Evolutionary conservation across 2,888 invertebrate genomes (phyloP), one percentile per base, ranked within the genome.

Genomic region (Athalia circularis): DNA sequence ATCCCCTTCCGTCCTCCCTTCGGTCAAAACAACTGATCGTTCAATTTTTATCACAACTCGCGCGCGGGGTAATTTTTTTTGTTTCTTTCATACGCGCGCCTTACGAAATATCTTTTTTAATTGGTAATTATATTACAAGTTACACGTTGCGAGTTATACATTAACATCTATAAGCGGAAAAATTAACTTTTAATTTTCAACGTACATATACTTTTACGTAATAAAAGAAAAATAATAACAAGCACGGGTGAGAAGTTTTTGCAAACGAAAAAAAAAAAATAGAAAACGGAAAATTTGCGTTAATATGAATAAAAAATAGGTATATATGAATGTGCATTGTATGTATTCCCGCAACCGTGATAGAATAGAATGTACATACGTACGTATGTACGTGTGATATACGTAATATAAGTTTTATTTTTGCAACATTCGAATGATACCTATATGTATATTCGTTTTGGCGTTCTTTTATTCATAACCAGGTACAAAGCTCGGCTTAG

Each of bases 401-500:
- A 29, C 29, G 29, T 29, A 29, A 29, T 29, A 29, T 29, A 29
- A 29, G 29, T 15, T 67, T 50, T 50, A 50, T 67, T 67, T 8
- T 8, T 5, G 29, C 50, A 13, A 15, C 50, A 67, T 6, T 67
- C 50, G 67, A 15, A 67, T 50, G 67, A 67, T 15, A 50, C 65
- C 9, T 67, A 65, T 45, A 13, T 15, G 7, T 4, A 15, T 50
- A 67, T 50, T n/a, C 13, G 15, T 13, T 52, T 15, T 43, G 13
- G 52, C 54, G 68, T 68, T 52, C 68, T 68, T 68, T 54, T 68
- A 68, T 68, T 68, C 68, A 68, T 68, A 47, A 54, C 29, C 4
- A 54, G 43, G 52, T 29, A 68, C 52, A 68, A 68, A 68, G 68
- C 68, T 68, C 68, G 68, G 68, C 29, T 68, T 68, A 54, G 68